Conservation (phyloP, 2,113 vertebrate species). For the Zosterops borbonicus region DNA sequence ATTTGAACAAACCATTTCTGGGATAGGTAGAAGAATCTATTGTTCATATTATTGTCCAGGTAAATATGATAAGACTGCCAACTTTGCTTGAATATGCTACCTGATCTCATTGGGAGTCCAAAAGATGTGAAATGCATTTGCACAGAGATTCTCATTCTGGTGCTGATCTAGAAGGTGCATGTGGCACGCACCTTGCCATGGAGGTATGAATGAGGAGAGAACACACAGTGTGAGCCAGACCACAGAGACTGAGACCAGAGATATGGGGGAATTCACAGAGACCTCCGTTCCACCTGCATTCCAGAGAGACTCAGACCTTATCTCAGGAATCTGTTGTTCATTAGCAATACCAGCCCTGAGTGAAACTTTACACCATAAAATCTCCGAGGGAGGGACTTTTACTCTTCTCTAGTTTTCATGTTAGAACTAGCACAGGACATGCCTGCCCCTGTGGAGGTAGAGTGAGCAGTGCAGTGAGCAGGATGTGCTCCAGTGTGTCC, state of each 20-base stretch:
- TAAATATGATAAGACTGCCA: background rate
- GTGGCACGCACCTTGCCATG: accelerated
- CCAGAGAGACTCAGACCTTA: background rate
- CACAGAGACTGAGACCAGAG: accelerated
- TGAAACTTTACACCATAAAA: background rate
- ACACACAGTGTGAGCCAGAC: background rate
- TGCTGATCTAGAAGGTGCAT: background rate
- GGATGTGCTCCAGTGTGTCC: background rate
- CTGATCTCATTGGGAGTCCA: background rate
- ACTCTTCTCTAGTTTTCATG: background rate
- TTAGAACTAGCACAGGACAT: background rate
- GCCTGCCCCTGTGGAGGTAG: background rate
- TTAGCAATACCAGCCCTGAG: background rate
- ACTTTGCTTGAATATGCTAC: background rate
- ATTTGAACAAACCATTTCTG: conserved; percentile 26
- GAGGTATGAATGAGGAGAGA: background rate
- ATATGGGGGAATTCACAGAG: background rate
- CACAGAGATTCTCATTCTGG: background rate
- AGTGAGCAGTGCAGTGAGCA: background rate
- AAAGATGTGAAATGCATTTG: background rate
- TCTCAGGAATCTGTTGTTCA: background rate
- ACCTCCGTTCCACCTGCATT: background rate
- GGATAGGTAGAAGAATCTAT: background rate
- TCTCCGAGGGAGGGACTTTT: background rate
- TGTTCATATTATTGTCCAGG: background rate